Evolutionary conservation across 2,888 invertebrate genomes (phyloP).

Genomic region (Escarpia spicata): DNA sequence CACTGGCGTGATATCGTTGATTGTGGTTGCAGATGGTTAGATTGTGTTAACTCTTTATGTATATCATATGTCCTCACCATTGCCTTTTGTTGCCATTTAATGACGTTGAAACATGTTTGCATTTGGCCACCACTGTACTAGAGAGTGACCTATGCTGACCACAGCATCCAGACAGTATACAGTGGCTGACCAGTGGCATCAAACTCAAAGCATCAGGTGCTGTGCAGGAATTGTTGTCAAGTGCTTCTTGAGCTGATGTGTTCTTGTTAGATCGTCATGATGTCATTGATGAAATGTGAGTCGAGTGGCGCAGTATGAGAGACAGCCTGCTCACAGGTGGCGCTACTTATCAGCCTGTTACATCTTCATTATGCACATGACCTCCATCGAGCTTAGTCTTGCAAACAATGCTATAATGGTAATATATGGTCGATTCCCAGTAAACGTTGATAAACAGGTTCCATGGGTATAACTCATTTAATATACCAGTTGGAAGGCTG

Average conservation of each 20-base stretch:
- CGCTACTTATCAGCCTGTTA: not conserved
- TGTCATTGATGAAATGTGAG: not conserved
- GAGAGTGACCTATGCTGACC: not conserved
- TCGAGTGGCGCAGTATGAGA: not conserved
- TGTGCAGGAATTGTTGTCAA: not conserved
- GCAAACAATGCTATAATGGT: no score
- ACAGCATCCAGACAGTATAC: not conserved
- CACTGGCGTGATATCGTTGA: no score
- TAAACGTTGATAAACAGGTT: no score
- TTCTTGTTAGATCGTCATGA: not conserved
- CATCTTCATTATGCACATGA: not conserved
- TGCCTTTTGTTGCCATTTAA: no score
- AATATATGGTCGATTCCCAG: no score
- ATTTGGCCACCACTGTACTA: not conserved
- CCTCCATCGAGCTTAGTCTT: no score
- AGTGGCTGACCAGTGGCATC: not conserved
- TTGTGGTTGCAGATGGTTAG: no score
- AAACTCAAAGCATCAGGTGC: not conserved
- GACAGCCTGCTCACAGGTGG: not conserved
- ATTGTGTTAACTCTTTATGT: no score
- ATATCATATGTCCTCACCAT: no score
- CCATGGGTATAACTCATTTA: no score
- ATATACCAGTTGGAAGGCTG: no score
- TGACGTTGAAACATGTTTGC: no score
- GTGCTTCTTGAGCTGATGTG: not conserved